These are phyloP conservation scores for Numenius arquata DNA, from an alignment of 2,113 vertebrate genomes.

Conservation along the genomic window DNA sequence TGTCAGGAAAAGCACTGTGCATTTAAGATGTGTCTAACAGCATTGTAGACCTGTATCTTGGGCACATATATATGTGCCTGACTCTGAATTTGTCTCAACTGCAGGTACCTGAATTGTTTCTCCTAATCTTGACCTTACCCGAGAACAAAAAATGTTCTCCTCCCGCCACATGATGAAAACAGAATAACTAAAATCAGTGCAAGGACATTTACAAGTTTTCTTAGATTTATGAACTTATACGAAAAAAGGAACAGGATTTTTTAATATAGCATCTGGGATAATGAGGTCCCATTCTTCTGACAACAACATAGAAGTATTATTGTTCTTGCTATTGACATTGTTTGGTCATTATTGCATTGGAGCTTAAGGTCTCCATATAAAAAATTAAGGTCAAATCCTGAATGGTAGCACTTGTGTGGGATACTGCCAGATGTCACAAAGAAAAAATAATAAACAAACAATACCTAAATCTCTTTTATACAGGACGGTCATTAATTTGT, in stretches of 20 bases:
- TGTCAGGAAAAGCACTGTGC: not conserved
- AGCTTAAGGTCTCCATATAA: not conserved
- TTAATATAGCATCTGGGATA: not conserved
- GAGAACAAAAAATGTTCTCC: not conserved
- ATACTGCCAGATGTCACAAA: not conserved
- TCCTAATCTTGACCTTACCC: not conserved
- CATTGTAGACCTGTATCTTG: not conserved
- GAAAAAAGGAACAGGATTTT: not conserved
- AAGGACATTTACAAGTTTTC: not conserved
- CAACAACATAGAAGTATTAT: not conserved
- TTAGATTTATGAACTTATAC: not conserved
- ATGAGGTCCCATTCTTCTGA: not conserved
- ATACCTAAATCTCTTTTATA: not conserved
- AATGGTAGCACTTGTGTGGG: not conserved
- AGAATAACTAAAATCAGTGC: not conserved
- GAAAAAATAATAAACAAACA: not conserved
- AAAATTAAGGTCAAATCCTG: not conserved
- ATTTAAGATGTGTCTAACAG: not conserved
- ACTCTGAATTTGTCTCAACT: not conserved
- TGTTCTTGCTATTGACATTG: not conserved
- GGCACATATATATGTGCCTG: not conserved
- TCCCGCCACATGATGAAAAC: not conserved
- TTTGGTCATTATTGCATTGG: not conserved
- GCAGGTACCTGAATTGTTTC: not conserved
- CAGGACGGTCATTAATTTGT: not conserved